A percentile compares a stretch with the other conserved stretches of the same genome.
These are phyloP conservation scores for Podilymbus podiceps DNA, from an alignment of 2,113 vertebrate species.

Conservation along the genomic window DNA sequence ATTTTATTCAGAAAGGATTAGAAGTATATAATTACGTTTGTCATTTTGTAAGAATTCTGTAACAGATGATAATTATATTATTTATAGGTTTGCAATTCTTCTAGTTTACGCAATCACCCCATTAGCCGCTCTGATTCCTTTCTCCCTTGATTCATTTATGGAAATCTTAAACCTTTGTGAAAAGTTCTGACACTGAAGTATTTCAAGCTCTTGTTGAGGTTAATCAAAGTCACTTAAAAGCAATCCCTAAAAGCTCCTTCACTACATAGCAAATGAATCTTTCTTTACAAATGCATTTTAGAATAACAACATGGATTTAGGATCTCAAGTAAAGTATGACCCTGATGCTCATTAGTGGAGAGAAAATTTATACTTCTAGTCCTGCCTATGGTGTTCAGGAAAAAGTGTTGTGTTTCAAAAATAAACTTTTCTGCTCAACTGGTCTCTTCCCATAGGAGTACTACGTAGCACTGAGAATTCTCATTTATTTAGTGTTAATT, in stretches of 20 bases:
- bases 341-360: neutral
- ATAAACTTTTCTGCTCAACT: neutral
- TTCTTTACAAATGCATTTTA: constrained; percentile 32
- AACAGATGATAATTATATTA: constrained; percentile 13
- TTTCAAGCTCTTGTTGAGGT: constrained; percentile 32
- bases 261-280: neutral
- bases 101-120: neutral
- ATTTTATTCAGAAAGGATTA: constrained; percentile 60
- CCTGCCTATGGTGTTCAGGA: neutral
- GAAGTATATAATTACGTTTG: neutral
- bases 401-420: constrained; percentile 1
- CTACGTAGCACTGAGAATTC: neutral
- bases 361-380: constrained; percentile 36
- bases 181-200: neutral
- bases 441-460: neutral
- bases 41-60: neutral
- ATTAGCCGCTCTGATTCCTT: neutral
- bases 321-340: constrained; percentile 26
- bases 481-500: neutral
- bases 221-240: constrained; percentile 52
- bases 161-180: constrained; percentile 5
- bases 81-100: constrained; percentile 23
- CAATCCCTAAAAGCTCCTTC: constrained; percentile 17
- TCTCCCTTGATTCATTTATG: neutral
- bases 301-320: constrained; percentile 27